These are phyloP conservation scores for Enchytraeus crypticus DNA, from an alignment of 2,888 invertebrate genomes.

Conservation along the genomic window DNA sequence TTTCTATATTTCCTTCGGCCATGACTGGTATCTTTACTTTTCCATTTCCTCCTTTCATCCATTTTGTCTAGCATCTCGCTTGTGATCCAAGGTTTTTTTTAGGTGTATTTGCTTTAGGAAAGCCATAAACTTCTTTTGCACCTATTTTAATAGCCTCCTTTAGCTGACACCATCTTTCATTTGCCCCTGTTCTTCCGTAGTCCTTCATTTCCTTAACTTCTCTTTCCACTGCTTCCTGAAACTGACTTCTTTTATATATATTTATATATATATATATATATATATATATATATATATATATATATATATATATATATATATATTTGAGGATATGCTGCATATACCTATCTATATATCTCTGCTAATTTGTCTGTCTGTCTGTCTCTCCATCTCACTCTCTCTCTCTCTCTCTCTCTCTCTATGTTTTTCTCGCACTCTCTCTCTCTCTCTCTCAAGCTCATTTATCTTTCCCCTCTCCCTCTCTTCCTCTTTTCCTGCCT, in stretches of 20 bases:
- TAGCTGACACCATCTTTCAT: too few species aligned
- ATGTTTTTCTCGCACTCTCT: neutral
- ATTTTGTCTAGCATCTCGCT: too few species aligned
- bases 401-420: neutral
- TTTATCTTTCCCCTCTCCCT: constrained; percentile 18
- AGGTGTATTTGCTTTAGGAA: too few species aligned
- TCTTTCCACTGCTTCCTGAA: too few species aligned
- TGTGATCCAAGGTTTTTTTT: too few species aligned
- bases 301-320: neutral
- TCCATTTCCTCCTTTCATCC: too few species aligned
- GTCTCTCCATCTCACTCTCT: neutral
- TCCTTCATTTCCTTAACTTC: too few species aligned
- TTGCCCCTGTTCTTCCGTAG: too few species aligned
- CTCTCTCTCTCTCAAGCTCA: neutral
- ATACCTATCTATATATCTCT: neutral
- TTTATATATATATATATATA: neutral
- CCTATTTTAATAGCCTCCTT: too few species aligned
- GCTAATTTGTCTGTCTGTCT: neutral
- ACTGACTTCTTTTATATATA: neutral
- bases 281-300: neutral
- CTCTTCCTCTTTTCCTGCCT: neutral
- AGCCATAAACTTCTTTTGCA: too few species aligned
- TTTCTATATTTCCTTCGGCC: too few species aligned
- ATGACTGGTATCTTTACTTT: too few species aligned
- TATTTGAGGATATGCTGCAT: neutral